These are phyloP conservation scores for Chromoteleia sp. DNA, from an alignment of 2,888 invertebrate genomes.

Conservation along the genomic window DNA sequence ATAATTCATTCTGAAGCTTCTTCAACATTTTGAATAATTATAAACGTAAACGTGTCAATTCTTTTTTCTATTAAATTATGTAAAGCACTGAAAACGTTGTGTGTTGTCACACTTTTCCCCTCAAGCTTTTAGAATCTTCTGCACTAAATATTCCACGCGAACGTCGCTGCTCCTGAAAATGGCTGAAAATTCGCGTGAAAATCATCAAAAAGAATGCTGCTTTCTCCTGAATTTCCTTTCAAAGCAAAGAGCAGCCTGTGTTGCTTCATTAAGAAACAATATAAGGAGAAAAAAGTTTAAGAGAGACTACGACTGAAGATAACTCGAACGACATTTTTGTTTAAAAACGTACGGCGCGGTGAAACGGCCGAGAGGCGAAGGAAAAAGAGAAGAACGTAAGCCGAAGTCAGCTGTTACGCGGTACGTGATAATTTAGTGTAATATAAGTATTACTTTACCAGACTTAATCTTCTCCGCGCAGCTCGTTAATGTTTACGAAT, in stretches of 20 bases:
- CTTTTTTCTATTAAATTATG: constrained; percentile 28
- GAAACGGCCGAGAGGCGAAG: not conserved
- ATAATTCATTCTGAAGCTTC: not conserved
- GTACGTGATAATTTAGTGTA: constrained; percentile 20
- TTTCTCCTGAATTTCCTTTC: constrained; percentile 28
- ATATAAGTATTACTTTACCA: constrained; percentile 20
- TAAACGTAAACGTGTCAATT: constrained; percentile 28
- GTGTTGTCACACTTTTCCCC: constrained; percentile 33
- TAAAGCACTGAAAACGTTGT: constrained; percentile 21
- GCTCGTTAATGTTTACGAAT: constrained; percentile 30
- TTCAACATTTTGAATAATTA: constrained; percentile 2
- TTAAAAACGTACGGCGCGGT: constrained; percentile 10
- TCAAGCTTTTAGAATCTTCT: constrained; percentile 48
- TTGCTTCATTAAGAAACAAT: constrained; percentile 45
- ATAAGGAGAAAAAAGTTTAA: constrained; percentile 26
- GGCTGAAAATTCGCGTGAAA: constrained; percentile 37
- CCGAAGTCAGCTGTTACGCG: constrained; percentile 30
- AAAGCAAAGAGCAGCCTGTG: constrained; percentile 32
- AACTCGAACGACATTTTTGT: constrained; percentile 24
- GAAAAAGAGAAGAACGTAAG: not conserved
- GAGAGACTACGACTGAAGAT: constrained; percentile 24
- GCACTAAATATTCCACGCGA: constrained; percentile 40
- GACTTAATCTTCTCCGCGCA: constrained; percentile 29
- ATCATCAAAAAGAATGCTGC: constrained; percentile 35
- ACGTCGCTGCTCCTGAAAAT: constrained; percentile 24